These are phyloP conservation scores for Digitonthophagus gazella DNA, from an alignment of 2,888 invertebrate genomes.

Conservation along the genomic window DNA sequence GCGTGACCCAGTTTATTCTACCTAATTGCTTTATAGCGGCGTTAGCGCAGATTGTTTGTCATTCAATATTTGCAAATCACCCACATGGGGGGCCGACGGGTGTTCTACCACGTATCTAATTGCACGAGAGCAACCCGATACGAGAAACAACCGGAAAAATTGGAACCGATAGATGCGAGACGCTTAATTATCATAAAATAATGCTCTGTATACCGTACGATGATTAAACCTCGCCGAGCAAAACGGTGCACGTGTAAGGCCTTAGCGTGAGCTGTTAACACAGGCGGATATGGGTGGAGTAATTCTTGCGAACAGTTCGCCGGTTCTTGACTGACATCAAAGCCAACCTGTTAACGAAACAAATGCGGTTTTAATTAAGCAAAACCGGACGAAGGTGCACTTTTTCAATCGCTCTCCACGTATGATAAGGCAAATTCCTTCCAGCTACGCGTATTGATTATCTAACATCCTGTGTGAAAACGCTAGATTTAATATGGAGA, in stretches of 20 bases:
- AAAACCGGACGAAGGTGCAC: slow-evolving; percentile 1
- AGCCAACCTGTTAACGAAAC: slow-evolving; percentile 14
- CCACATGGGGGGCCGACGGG: not conserved
- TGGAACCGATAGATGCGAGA: not conserved
- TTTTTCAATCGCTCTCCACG: slow-evolving; percentile 1
- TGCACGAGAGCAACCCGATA: not conserved
- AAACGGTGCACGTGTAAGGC: slow-evolving; percentile 5
- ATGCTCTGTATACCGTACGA: not conserved
- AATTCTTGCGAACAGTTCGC: slow-evolving; percentile 11
- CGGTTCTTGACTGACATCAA: slow-evolving; percentile 10
- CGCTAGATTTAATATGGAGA: not conserved
- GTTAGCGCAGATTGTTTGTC: not conserved
- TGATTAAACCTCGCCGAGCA: not conserved
- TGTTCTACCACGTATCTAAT: not conserved
- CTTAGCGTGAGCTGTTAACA: not conserved
- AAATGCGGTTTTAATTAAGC: slow-evolving; percentile 13
- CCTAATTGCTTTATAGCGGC: not conserved
- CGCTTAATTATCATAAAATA: not conserved
- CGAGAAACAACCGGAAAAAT: not conserved
- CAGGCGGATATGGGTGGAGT: slow-evolving; percentile 15
- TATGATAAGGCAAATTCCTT: not conserved
- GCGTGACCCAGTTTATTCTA: not conserved
- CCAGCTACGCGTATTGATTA: not conserved
- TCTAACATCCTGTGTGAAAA: slow-evolving; percentile 15
- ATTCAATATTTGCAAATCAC: not conserved